A percentile compares a stretch with the other conserved stretches of the same genome.
These are phyloP conservation scores for Zeus faber DNA, from an alignment of 2,113 vertebrate genomes.

Conservation along the genomic window DNA sequence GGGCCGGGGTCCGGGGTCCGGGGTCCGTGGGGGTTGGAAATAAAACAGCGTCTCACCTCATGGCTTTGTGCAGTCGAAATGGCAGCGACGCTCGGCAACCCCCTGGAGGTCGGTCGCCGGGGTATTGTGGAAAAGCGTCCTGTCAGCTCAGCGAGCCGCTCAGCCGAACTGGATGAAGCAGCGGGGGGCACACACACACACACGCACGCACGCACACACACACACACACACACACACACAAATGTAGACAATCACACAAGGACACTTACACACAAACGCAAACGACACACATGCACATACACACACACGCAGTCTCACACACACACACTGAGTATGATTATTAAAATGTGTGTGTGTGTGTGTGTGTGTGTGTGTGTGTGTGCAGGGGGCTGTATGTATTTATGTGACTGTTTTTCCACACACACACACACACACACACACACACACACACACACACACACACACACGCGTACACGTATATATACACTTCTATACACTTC, in stretches of 20 bases:
- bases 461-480: background rate
- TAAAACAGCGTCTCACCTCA: slow-evolving; percentile 4
- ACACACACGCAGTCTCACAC: background rate
- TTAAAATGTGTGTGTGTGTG: no score
- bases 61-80: slow-evolving; percentile 62
- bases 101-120: slow-evolving; percentile 43
- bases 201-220: background rate
- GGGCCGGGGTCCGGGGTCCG: no score
- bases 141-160: slow-evolving; percentile 65
- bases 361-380: no score
- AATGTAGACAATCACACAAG: background rate
- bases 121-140: slow-evolving; percentile 61
- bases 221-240: background rate
- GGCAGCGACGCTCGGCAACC: slow-evolving; percentile 63
- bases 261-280: no score
- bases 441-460: background rate
- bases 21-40: background rate
- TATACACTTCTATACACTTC: no score
- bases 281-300: background rate
- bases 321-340: no score
- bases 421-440: slow-evolving; percentile 7
- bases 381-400: no score
- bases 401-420: background rate
- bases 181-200: slow-evolving; percentile 12
- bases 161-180: slow-evolving; percentile 43